phyloP scores from a whole-genome alignment of 1,140 invertebrate genomes.

The Eueides isabella region DNA sequence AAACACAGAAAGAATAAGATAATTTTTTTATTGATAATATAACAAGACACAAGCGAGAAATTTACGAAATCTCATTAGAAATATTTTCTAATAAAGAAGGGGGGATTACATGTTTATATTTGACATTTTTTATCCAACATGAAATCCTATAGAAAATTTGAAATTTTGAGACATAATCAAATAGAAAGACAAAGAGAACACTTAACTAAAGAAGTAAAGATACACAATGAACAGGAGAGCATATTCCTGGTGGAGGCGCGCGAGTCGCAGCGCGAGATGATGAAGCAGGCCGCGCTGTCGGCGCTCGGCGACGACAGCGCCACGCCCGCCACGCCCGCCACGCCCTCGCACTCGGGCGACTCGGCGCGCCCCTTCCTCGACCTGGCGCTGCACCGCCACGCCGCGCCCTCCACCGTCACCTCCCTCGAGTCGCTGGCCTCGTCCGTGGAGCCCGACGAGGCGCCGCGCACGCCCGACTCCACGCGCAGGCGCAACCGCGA shows the following conservation, averaged over 20 bases:
- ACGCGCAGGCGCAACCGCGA: constrained; percentile 64
- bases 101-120: too few species aligned
- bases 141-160: too few species aligned
- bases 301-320: constrained; percentile 24
- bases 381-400: constrained; percentile 47
- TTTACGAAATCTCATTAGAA: too few species aligned
- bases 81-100: too few species aligned
- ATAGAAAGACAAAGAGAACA: background rate
- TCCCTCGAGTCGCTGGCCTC: constrained; percentile 73
- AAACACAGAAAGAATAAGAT: background rate
- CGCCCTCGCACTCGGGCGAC: constrained; percentile 30
- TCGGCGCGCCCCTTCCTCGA: constrained; percentile 47
- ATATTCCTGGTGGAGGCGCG: constrained; percentile 91
- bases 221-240: constrained; percentile 82
- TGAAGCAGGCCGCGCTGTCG: constrained; percentile 61
- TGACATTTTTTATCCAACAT: too few species aligned
- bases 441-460: constrained; percentile 63
- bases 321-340: constrained; percentile 25
- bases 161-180: background rate
- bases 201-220: background rate
- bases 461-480: constrained; percentile 44
- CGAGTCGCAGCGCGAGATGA: constrained; percentile 86
- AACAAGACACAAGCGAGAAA: background rate
- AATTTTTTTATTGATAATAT: background rate
- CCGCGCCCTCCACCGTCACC: constrained; percentile 63